These are phyloP conservation scores for Morpho deidamia DNA, from an alignment of 2,888 invertebrate species.

Conservation along the genomic window DNA sequence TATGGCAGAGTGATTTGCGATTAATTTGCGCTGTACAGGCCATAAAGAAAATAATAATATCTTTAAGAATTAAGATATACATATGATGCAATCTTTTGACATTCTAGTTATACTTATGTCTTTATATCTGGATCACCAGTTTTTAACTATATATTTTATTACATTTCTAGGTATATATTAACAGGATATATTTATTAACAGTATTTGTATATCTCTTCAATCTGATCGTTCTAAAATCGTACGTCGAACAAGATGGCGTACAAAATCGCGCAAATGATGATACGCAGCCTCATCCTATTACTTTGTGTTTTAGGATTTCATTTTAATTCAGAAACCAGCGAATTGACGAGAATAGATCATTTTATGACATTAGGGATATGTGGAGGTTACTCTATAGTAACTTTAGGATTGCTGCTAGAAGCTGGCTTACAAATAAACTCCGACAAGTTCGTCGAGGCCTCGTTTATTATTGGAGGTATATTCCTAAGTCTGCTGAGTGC, in stretches of 20 bases:
- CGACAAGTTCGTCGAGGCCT: constrained; percentile 33
- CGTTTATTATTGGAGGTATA: constrained; percentile 34
- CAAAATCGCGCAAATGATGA: constrained; percentile 40
- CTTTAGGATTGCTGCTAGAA: constrained; percentile 47
- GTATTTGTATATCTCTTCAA: no score
- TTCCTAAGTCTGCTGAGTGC: constrained; percentile 33
- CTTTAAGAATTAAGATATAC: no score
- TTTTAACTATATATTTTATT: no score
- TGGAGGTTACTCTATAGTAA: constrained; percentile 38
- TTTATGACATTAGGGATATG: constrained; percentile 47
- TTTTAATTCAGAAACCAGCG: constrained; percentile 37
- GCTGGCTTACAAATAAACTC: constrained; percentile 34
- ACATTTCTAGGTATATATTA: no score
- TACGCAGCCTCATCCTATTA: constrained; percentile 38
- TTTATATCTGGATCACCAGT: no score
- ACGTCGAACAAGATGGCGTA: constrained; percentile 30
- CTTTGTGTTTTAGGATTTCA: constrained; percentile 39
- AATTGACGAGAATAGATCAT: constrained; percentile 30
- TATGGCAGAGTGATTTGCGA: no score
- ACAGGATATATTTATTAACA: no score
- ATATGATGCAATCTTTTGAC: no score
- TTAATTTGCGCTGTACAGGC: no score
- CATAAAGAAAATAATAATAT: no score
- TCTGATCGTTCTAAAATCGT: no score
- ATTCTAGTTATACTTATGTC: no score